A percentile compares a stretch with the other conserved stretches of the same genome.
phyloP scores from a whole-genome alignment of 1,140 invertebrate genomes.

The Aleiodes sp. region DNA sequence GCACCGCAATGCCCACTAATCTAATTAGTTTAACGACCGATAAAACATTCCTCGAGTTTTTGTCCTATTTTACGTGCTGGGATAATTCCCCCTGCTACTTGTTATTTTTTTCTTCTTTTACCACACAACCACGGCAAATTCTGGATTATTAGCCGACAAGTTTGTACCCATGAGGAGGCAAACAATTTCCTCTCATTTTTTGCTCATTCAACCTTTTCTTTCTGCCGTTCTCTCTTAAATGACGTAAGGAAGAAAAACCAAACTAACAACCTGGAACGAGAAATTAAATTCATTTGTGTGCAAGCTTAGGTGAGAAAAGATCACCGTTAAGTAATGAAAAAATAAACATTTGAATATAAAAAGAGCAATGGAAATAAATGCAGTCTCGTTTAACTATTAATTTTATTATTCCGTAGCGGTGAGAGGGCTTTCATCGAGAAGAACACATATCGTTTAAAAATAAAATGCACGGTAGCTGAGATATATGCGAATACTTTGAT shows the following conservation, averaged over 20 bases:
- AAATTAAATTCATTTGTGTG: no score
- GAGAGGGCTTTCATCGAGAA: constrained; percentile 1
- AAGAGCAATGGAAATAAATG: no score
- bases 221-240: no score
- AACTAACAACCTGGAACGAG: no score
- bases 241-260: no score
- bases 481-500: background rate
- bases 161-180: background rate
- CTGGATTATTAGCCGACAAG: constrained; percentile 9
- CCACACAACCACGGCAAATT: background rate
- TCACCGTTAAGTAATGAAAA: no score
- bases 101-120: background rate
- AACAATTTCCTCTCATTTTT: background rate
- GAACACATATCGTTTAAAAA: background rate
- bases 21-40: constrained; percentile 40
- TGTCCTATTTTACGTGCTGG: constrained; percentile 5
- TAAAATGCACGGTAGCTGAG: background rate
- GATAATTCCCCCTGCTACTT: background rate
- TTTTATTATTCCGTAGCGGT: background rate
- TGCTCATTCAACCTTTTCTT: background rate
- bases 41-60: constrained; percentile 36
- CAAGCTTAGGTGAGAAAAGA: no score
- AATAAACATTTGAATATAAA: no score
- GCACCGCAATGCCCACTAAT: constrained; percentile 30
- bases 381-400: background rate